Percentiles rank a stretch among this genome's conserved stretches.
phyloP scores from a whole-genome alignment of 2,113 vertebrate species.

The Dasypus novemcinctus region DNA sequence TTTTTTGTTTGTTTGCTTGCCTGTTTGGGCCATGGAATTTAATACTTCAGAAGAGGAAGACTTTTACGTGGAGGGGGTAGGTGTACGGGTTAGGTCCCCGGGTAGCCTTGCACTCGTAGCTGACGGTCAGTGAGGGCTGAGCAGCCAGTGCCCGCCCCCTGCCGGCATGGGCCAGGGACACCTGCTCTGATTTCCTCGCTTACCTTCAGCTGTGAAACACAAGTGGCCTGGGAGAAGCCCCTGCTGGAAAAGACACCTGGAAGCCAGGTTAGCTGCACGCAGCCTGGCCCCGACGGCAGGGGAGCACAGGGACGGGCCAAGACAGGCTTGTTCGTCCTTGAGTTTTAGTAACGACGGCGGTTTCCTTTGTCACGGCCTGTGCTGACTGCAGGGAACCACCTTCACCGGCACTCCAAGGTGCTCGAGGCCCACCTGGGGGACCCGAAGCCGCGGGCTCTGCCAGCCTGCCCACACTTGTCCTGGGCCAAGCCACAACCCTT shows the following conservation, averaged over 20 bases:
- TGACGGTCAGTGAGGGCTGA: not conserved
- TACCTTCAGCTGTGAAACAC: not conserved
- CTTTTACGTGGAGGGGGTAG: accelerated
- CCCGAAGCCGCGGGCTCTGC: conserved; percentile 94
- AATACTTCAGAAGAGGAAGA: not conserved
- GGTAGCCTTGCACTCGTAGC: accelerated
- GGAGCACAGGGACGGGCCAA: not conserved
- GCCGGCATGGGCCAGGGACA: accelerated
- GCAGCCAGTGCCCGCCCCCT: accelerated
- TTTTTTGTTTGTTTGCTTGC: not conserved
- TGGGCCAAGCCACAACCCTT: conserved; percentile 99
- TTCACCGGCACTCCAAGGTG: conserved; percentile 98
- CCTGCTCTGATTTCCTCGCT: not conserved
- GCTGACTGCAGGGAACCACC: conserved; percentile 91
- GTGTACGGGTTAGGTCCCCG: not conserved
- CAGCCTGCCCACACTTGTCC: conserved; percentile 96
- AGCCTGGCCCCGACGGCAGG: not conserved
- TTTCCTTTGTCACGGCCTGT: not conserved
- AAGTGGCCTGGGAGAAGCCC: accelerated
- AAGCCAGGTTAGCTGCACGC: accelerated
- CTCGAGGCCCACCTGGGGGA: conserved; percentile 95
- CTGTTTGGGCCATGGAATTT: not conserved
- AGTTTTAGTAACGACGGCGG: not conserved
- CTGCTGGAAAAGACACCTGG: not conserved
- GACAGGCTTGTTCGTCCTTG: not conserved